Conservation (phyloP, 2,888 invertebrate species). For the Phania funesta region DNA sequence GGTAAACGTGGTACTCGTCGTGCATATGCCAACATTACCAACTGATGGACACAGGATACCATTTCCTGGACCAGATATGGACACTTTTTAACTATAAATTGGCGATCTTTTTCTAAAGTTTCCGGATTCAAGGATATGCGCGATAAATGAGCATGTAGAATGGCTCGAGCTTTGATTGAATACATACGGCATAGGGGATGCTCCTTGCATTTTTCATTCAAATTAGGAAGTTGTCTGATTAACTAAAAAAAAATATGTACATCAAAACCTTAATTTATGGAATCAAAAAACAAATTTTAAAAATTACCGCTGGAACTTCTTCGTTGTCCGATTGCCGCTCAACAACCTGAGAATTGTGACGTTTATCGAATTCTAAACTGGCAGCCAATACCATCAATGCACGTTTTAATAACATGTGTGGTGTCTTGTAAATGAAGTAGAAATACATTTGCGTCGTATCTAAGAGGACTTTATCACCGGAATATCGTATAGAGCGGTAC, state of each 20-base stretch:
- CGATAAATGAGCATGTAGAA: slow-evolving; percentile 97
- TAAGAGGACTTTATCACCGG: slow-evolving; percentile 96
- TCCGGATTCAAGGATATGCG: slow-evolving; percentile 88
- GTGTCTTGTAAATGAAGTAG: slow-evolving; percentile 97
- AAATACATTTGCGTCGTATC: slow-evolving; percentile 99
- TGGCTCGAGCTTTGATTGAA: slow-evolving; percentile 94
- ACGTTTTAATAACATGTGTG: slow-evolving; percentile 96
- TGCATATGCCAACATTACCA: slow-evolving; percentile 94
- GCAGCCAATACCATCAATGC: slow-evolving; percentile 98
- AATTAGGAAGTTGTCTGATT: slow-evolving; percentile 93
- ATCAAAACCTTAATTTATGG: neutral
- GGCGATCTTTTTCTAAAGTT: slow-evolving; percentile 91
- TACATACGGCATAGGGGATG: slow-evolving; percentile 94
- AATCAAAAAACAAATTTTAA: neutral
- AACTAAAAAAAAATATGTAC: slow-evolving; percentile 82
- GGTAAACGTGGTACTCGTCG: slow-evolving; percentile 92
- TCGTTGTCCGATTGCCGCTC: slow-evolving; percentile 96
- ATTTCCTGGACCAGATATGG: slow-evolving; percentile 98
- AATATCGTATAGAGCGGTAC: slow-evolving; percentile 98
- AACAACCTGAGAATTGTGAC: slow-evolving; percentile 95
- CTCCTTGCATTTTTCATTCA: slow-evolving; percentile 98
- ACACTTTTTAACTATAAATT: slow-evolving; percentile 92
- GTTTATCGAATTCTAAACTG: slow-evolving; percentile 96
- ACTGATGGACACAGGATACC: slow-evolving; percentile 96
- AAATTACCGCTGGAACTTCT: slow-evolving; percentile 92